Evolutionary conservation across 2,888 invertebrate genomes (phyloP), one percentile per base, ranked within the genome.

Genomic region (Serripes groenlandicus): DNA sequence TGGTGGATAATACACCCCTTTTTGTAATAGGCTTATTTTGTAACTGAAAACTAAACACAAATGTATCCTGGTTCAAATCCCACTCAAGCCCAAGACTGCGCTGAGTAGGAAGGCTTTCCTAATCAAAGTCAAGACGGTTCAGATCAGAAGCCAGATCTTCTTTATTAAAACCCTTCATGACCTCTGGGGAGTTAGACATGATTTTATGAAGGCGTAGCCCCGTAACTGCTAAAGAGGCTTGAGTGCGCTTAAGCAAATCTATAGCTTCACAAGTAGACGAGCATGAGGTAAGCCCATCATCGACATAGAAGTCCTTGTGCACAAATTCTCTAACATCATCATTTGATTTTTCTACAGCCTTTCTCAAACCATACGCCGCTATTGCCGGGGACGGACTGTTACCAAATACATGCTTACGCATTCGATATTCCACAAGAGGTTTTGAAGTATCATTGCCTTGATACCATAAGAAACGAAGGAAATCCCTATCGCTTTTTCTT

Each of bases 231-330:
- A 75, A 26, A 23, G 66, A n/a, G 7, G 0, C n/a, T 23, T 75
- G 68, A 2, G 75, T 75, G n/a, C 69, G 34, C n/a, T 69, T 5
- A n/a, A 75, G 32, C 68, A 75, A 56, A 54, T 78, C 73, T 26
- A 78, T 34, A 21, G 75, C 75, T 62, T 74, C 28, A 23, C 26
- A 28, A 28, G 34, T 23, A 18, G 80, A 68, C 4, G 77, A 49
- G 30, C 49, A 23, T 23, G 87, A 86, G 5, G 62, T 54, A 4
- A 89, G 77, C 1, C 79, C 87, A 71, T 87, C 86, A 35, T 89
- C 89, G n/a, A 89, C 84, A 74, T 89, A 89, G 66, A 89, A 87
- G 34, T 85, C 72, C 5, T 75, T 32, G 0, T 56, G 18, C 9
- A 89, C 75, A 69, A 77, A 76, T 0, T 81, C 23, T n/a, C 28